Conservation (phyloP, 2,797 vertebrate species). For the Phalloptychus januarius region DNA sequence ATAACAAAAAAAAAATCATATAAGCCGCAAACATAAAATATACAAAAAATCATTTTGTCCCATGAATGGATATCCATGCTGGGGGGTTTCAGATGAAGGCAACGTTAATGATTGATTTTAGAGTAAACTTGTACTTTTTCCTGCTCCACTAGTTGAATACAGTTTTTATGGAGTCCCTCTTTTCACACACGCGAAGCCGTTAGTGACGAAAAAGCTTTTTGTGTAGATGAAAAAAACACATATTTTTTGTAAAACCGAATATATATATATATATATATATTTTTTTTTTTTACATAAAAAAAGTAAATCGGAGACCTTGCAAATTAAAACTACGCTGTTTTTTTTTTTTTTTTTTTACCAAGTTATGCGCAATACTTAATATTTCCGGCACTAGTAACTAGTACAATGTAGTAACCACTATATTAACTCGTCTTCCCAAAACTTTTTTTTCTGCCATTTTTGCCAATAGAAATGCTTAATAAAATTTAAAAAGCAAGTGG, state of each 20-base stretch:
- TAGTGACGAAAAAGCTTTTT: neutral
- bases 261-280: too few relatives aligned
- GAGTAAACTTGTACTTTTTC: conserved; percentile 72
- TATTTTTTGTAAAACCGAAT: neutral
- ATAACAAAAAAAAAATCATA: neutral
- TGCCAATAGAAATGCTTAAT: neutral
- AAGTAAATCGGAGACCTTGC: neutral
- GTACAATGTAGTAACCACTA: too few relatives aligned
- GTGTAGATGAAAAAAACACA: neutral
- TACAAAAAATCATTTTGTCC: neutral
- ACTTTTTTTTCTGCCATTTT: conserved; percentile 13
- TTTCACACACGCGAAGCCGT: conserved; percentile 26
- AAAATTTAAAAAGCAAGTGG: neutral
- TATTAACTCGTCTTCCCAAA: too few relatives aligned
- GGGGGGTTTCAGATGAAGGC: conserved; percentile 26
- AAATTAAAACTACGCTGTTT: neutral
- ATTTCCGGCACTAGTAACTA: neutral
- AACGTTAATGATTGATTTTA: conserved; percentile 78
- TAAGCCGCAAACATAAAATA: neutral
- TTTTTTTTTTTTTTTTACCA: too few relatives aligned
- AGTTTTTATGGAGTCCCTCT: conserved; percentile 26
- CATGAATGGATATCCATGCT: neutral
- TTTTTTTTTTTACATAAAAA: neutral
- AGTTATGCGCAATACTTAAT: neutral
- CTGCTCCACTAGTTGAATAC: conserved; percentile 68